Evolutionary conservation across 2,888 invertebrate species (phyloP).

Genomic region (Epicampocera succincta): DNA sequence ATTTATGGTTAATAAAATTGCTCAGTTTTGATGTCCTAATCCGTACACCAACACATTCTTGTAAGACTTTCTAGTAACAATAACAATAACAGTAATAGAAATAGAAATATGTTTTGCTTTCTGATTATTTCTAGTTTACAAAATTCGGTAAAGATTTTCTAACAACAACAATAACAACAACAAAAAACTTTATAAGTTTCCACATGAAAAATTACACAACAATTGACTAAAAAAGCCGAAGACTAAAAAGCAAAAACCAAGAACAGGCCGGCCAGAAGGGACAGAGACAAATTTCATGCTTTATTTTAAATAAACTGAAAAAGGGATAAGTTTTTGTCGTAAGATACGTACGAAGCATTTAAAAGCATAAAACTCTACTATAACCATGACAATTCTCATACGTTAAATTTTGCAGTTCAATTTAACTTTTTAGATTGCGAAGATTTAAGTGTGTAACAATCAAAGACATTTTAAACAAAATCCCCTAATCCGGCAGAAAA

Average conservation of each 20-base stretch:
- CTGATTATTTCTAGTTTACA: conserved; percentile 47
- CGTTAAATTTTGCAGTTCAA: not conserved
- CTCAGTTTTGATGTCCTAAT: no score
- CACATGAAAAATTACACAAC: conserved; percentile 48
- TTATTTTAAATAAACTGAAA: not conserved
- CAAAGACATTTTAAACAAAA: not conserved
- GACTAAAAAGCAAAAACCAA: conserved; percentile 12
- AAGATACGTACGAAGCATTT: not conserved
- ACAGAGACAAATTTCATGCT: no score
- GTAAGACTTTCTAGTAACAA: not conserved
- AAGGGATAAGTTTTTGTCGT: not conserved
- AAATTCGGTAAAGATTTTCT: conserved; percentile 19
- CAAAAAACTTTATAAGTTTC: conserved; percentile 41
- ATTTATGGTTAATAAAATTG: no score
- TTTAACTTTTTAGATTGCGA: conserved; percentile 8
- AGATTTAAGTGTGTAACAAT: not conserved
- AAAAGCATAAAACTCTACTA: not conserved
- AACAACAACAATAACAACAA: not conserved
- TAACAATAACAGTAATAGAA: not conserved
- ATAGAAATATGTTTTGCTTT: conserved; percentile 34
- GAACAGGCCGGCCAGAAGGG: not conserved
- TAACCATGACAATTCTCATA: conserved; percentile 9
- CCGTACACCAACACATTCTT: not conserved
- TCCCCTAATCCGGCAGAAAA: not conserved
- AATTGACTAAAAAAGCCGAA: conserved; percentile 6